A percentile compares a stretch with the other conserved stretches of the same genome.
Conservation (phyloP, 1,140 invertebrate genomes). For the Anoplolepis gracilipes region DNA sequence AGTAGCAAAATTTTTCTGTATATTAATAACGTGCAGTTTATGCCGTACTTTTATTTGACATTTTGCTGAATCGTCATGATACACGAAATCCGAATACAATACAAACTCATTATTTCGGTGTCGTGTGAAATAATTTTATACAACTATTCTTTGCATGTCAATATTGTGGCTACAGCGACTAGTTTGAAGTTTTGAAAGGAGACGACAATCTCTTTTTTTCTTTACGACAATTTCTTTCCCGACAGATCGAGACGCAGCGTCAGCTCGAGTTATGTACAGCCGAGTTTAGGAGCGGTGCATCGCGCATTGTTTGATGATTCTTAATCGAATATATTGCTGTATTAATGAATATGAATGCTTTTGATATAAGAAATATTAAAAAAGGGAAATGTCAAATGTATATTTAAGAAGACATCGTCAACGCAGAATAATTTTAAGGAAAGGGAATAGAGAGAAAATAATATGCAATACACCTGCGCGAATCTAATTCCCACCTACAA, state of each 20-base stretch:
- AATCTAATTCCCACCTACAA: constrained; percentile 19
- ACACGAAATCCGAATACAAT: constrained; percentile 8
- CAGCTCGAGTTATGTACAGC: constrained; percentile 82
- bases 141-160: not conserved
- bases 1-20: constrained; percentile 58
- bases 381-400: constrained; percentile 49
- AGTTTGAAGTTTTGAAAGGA: not conserved
- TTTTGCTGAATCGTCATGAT: not conserved
- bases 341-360: not conserved
- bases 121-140: not conserved
- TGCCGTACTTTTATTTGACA: not conserved
- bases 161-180: not conserved
- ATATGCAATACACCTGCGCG: not conserved
- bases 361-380: constrained; percentile 38
- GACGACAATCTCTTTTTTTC: not conserved
- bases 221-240: constrained; percentile 24
- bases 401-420: constrained; percentile 55
- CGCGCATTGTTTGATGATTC: constrained; percentile 83
- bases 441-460: not conserved
- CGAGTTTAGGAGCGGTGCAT: constrained; percentile 84
- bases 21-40: not conserved
- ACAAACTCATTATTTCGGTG: constrained; percentile 16
- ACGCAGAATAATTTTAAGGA: constrained; percentile 9
- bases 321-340: constrained; percentile 59
- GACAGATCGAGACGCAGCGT: constrained; percentile 81